These are phyloP conservation scores for Cryptocephalus primarius DNA, from an alignment of 2,888 invertebrate species.

Conservation along the genomic window DNA sequence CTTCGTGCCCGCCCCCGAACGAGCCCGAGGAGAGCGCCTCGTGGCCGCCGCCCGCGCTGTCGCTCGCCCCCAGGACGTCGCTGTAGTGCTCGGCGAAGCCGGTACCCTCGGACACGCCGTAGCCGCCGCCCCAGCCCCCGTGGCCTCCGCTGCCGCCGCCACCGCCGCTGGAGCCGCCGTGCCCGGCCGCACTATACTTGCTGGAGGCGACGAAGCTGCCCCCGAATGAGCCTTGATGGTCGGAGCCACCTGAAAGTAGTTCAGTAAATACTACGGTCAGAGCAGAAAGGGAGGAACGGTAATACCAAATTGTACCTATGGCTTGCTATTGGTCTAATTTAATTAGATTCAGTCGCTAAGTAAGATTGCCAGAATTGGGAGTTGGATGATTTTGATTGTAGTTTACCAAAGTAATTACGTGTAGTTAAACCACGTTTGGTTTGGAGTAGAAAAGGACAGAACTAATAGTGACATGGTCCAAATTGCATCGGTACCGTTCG, in stretches of 20 bases:
- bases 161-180: constrained; percentile 12
- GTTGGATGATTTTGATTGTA: no score
- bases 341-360: no score
- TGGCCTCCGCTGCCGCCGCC: constrained; percentile 5
- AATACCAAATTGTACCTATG: no score
- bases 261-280: neutral
- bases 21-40: neutral
- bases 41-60: constrained; percentile 6
- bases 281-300: no score
- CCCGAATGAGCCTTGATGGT: constrained; percentile 19
- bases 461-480: no score
- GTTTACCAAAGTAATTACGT: no score
- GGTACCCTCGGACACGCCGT: constrained; percentile 14
- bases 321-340: no score
- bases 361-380: no score
- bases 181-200: constrained; percentile 20
- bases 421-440: no score
- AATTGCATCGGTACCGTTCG: no score
- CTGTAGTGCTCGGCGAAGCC: constrained; percentile 21
- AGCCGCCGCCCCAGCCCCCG: constrained; percentile 10
- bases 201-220: constrained; percentile 23
- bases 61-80: constrained; percentile 19
- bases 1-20: neutral
- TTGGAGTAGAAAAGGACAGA: no score
- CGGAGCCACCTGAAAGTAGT: constrained; percentile 9